Evolutionary conservation across 2,888 invertebrate genomes (phyloP), one percentile per base, ranked within the genome.

Genomic region (Julus scanicus): DNA sequence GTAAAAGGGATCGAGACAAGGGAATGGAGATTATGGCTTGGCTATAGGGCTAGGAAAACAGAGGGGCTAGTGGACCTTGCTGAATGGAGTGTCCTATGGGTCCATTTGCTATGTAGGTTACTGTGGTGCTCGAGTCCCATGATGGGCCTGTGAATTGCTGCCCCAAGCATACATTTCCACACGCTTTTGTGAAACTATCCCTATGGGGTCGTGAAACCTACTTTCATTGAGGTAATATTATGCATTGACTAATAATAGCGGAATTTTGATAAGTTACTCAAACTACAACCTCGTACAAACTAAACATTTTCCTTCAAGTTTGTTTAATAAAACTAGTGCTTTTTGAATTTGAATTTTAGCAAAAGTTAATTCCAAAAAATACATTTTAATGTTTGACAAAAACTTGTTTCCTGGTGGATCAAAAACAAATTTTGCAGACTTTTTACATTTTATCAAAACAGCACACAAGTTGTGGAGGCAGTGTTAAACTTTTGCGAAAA

Each of bases 61-160:
- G 2, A 29, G 9, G 29, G 71, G 20, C n/a, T 20, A 20, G 63
- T 63, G n/a, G 20, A 63, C 63, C 8, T 5, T 8, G 63, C 4
- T 6, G 71, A 63, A 63, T 71, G 71, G 29, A 71, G 71, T 71
- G 29, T 29, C 71, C 71, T 71, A 29, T 71, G 29, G 71, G 71
- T 71, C 29, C 71, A 29, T 71, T 71, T 29, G n/a, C 37, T 11
- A 71, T 71, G 71, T 71, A 29, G 71, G 71, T 71, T 71, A 71
- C 71, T 71, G 71, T 29, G 71, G 71, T 71, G 29, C 71, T 71
- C 20, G 29, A 29, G 71, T 9, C 29, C 71, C 20, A 71, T 71
- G 71, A 71, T 71, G 71, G 29, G 71, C 2, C 71, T 71, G 71
- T 71, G 29, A 9, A 71, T 8, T 29, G 71, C 29, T 20, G 71